Evolutionary conservation across 2,113 vertebrate species (phyloP), one percentile per base, ranked within the genome.

Genomic region (Callocephalon fimbriatum): DNA sequence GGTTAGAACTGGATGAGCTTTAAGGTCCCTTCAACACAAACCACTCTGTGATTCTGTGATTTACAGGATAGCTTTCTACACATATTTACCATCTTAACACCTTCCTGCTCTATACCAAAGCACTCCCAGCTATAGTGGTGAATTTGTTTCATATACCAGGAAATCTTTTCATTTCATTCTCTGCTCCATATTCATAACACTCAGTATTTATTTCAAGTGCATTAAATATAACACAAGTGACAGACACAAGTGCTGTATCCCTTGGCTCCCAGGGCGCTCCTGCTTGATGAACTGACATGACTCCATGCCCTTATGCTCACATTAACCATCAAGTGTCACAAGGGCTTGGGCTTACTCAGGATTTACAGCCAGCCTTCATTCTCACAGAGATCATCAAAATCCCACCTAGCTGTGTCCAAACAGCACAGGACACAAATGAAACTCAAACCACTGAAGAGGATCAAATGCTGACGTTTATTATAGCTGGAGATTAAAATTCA

Each of bases 401-500:
- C 71, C 78, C n/a, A 40, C 53, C 77, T 38, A 18, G 31, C 45
- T 63, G 35, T 27, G 45, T 32, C 65, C 76, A 29, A 72, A 59
- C 35, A 87, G 67, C 76, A 59, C 59, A 80, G 45, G 51, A 26
- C 47, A 59, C 71, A 84, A 90, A 37, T 37, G 38, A 83, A 87
- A 77, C 38, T 37, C 67, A 80, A 74, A 51, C 21, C 32, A 7
- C 37, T 20, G 40, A 76, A 80, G 61, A 71, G 78, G 59, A 79
- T 63, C 63, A 80, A 77, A 59, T 26, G 45, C 66, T 6, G 44
- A 73, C 38, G 54, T 66, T 90, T 85, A 56, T 89, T 70, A 72
- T 35, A 70, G 61, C 23, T 10, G 47, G 45, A 95, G 90, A 91
- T 86, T 93, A 88, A 91, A 92, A 87, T 94, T 91, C 86, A 87